A percentile compares a stretch with the other conserved stretches of the same genome.
Conservation (phyloP, 2,888 invertebrate species). For the Dastarcus helophoroides region DNA sequence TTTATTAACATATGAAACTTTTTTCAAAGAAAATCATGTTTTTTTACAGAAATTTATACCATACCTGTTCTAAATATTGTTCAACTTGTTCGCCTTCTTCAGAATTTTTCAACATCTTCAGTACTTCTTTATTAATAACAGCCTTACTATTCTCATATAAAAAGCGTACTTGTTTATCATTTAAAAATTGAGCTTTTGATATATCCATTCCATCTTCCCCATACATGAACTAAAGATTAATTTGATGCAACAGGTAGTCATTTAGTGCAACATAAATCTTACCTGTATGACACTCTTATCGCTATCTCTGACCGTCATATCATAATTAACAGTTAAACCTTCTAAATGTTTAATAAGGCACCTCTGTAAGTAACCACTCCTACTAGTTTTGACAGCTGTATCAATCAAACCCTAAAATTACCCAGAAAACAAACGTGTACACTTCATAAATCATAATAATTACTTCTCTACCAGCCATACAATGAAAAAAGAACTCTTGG, state of each 20-base stretch:
- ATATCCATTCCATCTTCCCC: slow-evolving; percentile 93
- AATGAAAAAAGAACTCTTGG: slow-evolving; percentile 98
- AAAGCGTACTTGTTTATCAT: slow-evolving; percentile 62
- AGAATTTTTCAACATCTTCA: slow-evolving; percentile 48
- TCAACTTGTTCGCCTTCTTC: slow-evolving; percentile 40
- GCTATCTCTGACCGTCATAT: slow-evolving; percentile 89
- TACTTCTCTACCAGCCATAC: slow-evolving; percentile 98
- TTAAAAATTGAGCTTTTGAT: slow-evolving; percentile 73
- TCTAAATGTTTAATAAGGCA: slow-evolving; percentile 97
- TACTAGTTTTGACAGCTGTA: slow-evolving; percentile 98
- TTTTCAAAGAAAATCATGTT: too few relatives aligned
- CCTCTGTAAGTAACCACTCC: slow-evolving; percentile 94
- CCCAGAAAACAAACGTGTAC: neutral
- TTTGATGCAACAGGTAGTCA: too few relatives aligned
- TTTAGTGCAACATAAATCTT: slow-evolving; percentile 11
- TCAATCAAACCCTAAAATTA: slow-evolving; percentile 78
- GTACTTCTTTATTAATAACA: slow-evolving; percentile 45
- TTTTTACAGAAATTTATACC: too few relatives aligned
- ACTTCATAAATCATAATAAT: too few relatives aligned
- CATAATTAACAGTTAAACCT: slow-evolving; percentile 85
- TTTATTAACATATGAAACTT: too few relatives aligned
- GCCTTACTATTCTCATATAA: slow-evolving; percentile 68
- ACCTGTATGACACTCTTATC: slow-evolving; percentile 87
- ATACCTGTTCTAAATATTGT: slow-evolving; percentile 46
- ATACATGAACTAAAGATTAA: slow-evolving; percentile 65